phyloP scores from a whole-genome alignment of 2,113 vertebrate genomes.

The Zeus faber region DNA sequence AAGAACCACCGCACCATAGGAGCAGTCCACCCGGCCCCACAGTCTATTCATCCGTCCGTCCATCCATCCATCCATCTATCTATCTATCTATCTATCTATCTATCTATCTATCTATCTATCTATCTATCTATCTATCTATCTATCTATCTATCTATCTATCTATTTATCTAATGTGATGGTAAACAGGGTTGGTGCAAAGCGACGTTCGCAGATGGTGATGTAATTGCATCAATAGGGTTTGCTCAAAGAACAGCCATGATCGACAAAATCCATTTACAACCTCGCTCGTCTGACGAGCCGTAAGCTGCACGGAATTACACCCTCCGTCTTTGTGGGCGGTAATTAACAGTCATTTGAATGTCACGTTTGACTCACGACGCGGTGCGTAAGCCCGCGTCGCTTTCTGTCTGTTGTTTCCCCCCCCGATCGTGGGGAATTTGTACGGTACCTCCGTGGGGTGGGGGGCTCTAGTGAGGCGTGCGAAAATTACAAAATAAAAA shows the following conservation, averaged over 20 bases:
- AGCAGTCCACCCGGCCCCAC: no score
- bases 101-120: no score
- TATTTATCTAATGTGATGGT: no score
- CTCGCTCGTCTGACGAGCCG: constrained; percentile 13
- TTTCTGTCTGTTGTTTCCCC: constrained; percentile 1
- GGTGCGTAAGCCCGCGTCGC: not conserved
- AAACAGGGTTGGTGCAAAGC: no score
- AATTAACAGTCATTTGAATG: constrained; percentile 32
- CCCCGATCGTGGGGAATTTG: no score
- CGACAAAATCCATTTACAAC: constrained; percentile 22
- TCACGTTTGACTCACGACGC: not conserved
- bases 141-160: no score
- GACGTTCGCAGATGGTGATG: constrained; percentile 29
- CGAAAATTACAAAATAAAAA: constrained; percentile 23
- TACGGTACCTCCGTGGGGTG: no score
- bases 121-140: constrained; percentile 1
- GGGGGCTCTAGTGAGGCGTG: no score
- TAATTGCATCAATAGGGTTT: constrained; percentile 28
- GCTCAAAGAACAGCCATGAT: constrained; percentile 29
- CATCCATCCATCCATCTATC: no score
- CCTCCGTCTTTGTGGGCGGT: constrained; percentile 22
- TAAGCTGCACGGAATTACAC: not conserved
- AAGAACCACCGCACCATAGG: constrained; percentile 29
- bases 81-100: no score
- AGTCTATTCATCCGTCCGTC: no score